These are phyloP conservation scores for Apamea sordens DNA, from an alignment of 2,888 invertebrate genomes.

Conservation along the genomic window DNA sequence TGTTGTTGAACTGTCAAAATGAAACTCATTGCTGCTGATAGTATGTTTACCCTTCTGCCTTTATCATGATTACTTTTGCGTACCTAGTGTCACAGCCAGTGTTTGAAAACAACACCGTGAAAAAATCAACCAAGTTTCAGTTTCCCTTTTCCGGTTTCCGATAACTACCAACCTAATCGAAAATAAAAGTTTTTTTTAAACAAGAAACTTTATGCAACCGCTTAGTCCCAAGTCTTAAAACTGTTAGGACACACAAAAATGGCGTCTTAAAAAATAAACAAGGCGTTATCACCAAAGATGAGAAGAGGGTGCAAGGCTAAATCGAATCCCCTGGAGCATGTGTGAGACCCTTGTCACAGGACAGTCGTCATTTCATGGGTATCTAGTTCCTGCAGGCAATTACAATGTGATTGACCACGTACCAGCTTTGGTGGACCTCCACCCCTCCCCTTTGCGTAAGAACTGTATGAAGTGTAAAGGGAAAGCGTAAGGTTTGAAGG, in stretches of 20 bases:
- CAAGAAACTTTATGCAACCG: background rate
- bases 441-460: slow-evolving; percentile 31
- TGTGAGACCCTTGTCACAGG: slow-evolving; percentile 84
- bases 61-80: background rate
- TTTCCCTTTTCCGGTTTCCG: background rate
- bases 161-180: background rate
- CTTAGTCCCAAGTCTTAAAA: background rate
- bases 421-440: slow-evolving; percentile 70
- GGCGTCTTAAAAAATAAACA: slow-evolving; percentile 53
- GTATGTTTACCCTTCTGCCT: background rate
- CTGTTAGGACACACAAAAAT: background rate
- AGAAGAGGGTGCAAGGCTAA: slow-evolving; percentile 76
- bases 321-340: slow-evolving; percentile 80
- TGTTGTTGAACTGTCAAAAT: too few species aligned
- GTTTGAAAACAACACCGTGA: background rate
- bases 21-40: too few species aligned
- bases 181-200: background rate
- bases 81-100: background rate
- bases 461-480: slow-evolving; percentile 25
- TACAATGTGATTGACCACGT: slow-evolving; percentile 86
- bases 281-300: slow-evolving; percentile 59
- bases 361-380: slow-evolving; percentile 88
- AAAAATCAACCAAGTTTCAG: background rate
- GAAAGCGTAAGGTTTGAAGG: slow-evolving; percentile 56
- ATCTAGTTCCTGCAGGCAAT: slow-evolving; percentile 87